These are phyloP conservation scores for Spea bombifrons DNA, from an alignment of 2,113 vertebrate genomes.

Conservation along the genomic window DNA sequence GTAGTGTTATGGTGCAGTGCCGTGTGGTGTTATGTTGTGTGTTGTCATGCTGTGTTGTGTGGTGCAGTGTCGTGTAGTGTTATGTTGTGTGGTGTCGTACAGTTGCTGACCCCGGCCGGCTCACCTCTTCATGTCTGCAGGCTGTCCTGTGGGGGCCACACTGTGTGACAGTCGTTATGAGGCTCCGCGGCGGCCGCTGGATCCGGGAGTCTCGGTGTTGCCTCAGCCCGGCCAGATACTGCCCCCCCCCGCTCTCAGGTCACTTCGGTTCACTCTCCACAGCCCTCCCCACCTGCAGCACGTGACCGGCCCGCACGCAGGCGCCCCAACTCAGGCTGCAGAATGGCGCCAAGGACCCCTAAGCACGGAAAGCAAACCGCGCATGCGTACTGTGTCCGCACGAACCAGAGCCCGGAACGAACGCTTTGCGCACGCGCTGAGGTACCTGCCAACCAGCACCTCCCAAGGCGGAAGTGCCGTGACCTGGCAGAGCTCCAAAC, in stretches of 20 bases:
- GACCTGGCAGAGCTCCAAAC: no score
- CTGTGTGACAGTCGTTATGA: no score
- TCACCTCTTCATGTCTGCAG: background rate
- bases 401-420: background rate
- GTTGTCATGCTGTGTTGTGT: background rate
- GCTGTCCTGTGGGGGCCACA: background rate
- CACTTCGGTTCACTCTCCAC: background rate
- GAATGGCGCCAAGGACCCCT: background rate
- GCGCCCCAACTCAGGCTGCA: background rate
- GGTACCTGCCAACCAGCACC: no score
- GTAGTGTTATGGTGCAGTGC: no score
- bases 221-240: background rate
- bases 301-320: background rate
- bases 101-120: background rate
- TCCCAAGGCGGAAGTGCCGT: no score
- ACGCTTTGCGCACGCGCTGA: background rate
- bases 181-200: background rate
- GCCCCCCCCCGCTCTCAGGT: constrained; percentile 10
- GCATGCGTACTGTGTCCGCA: background rate
- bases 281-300: background rate
- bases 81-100: no score
- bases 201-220: background rate
- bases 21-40: no score
- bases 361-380: background rate
- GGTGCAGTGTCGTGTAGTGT: background rate